Conservation (phyloP, 2,113 vertebrate species). For the Natator depressus region DNA sequence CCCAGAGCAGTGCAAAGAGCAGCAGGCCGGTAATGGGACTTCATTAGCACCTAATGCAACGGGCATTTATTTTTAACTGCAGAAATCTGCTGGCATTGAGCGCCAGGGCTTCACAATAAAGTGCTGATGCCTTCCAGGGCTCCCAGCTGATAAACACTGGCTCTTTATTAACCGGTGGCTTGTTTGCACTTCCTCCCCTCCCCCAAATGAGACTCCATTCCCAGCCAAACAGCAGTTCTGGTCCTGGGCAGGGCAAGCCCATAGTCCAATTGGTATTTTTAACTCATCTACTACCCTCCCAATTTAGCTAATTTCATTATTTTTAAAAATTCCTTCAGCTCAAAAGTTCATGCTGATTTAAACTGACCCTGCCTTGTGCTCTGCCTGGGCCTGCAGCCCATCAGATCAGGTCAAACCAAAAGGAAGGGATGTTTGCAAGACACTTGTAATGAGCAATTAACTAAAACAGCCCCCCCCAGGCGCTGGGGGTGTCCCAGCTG, state of each 20-base stretch:
- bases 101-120: neutral
- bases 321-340: slow-evolving; percentile 5
- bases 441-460: neutral
- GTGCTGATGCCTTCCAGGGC: rapidly evolving
- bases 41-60: neutral
- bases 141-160: neutral
- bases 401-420: neutral
- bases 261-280: slow-evolving; percentile 57
- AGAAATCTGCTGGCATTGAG: neutral
- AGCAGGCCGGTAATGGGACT: neutral
- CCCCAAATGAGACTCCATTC: slow-evolving; percentile 38
- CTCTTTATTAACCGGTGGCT: rapidly evolving
- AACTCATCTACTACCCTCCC: neutral
- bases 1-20: neutral
- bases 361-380: neutral
- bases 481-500: too few species aligned
- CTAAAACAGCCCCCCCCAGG: too few species aligned
- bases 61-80: neutral
- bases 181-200: neutral
- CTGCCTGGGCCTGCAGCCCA: neutral
- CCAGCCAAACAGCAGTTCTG: neutral
- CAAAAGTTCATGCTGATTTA: neutral
- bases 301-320: slow-evolving; percentile 27
- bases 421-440: neutral
- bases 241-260: neutral